These are phyloP conservation scores for Oasisia sp. DNA, from an alignment of 2,888 invertebrate genomes.

Conservation along the genomic window DNA sequence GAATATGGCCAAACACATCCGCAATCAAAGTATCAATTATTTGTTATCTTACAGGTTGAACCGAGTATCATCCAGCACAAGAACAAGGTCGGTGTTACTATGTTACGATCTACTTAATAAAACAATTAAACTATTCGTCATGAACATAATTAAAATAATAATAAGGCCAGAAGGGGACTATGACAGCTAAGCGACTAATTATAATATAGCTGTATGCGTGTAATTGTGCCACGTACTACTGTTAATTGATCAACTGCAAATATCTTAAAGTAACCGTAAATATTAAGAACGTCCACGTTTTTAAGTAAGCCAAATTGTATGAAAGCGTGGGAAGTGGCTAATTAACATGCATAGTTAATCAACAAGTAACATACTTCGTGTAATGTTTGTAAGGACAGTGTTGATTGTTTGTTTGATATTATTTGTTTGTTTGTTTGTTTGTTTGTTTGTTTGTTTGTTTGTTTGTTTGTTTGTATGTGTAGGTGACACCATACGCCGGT, in stretches of 20 bases:
- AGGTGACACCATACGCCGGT: constrained; percentile 22
- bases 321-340: not conserved
- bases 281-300: not conserved
- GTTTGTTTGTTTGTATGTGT: not conserved
- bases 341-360: not conserved
- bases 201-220: not conserved
- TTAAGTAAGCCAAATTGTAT: not conserved
- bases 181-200: not conserved
- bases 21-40: not conserved
- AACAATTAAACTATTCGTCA: not conserved
- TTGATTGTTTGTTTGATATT: not conserved
- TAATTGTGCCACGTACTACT: not conserved
- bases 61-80: constrained; percentile 17
- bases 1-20: not conserved
- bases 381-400: not conserved
- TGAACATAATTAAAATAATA: not conserved
- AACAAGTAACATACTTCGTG: not conserved
- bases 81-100: constrained; percentile 18
- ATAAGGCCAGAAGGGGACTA: too few species aligned
- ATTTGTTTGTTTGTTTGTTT: not conserved
- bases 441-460: too few species aligned
- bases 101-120: not conserved
- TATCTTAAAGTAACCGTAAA: not conserved
- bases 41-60: constrained; percentile 18
- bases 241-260: not conserved